phyloP scores from a whole-genome alignment of 1,140 invertebrate species.

The Arion vulgaris region DNA sequence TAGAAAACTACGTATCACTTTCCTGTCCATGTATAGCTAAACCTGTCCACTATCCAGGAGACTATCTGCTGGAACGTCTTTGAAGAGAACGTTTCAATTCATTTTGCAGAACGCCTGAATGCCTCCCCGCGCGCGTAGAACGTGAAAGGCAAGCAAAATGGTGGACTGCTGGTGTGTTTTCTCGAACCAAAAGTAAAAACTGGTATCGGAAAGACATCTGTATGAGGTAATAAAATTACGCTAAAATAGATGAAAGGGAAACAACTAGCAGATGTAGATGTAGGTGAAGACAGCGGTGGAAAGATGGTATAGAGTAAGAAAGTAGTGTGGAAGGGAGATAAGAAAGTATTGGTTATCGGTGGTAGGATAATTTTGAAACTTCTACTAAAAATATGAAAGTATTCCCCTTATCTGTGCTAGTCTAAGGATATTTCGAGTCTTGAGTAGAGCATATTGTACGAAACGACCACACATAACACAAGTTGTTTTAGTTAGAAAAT shows the following conservation, averaged over 20 bases:
- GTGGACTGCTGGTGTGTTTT: neutral
- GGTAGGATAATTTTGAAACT: too few species aligned
- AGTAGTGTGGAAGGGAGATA: neutral
- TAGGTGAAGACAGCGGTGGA: neutral
- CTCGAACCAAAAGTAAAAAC: neutral
- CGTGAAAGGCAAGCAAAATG: neutral
- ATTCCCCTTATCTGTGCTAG: too few species aligned
- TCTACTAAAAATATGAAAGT: too few species aligned
- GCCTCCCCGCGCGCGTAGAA: neutral
- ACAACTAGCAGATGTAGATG: neutral
- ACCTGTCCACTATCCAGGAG: neutral
- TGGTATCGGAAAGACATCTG: conserved; percentile 21
- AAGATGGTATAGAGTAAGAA: neutral
- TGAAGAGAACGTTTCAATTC: neutral
- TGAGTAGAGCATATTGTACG: too few species aligned
- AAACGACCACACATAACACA: too few species aligned
- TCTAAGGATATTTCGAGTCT: too few species aligned
- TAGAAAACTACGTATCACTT: neutral
- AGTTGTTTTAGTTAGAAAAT: too few species aligned
- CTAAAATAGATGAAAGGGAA: conserved; percentile 33
- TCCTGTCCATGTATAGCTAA: neutral
- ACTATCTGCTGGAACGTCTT: neutral
- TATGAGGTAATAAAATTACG: conserved; percentile 25
- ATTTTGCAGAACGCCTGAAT: conserved; percentile 3
- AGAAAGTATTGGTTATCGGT: neutral